phyloP scores from a whole-genome alignment of 23 tunicate genomes.

The Ciona savignyi region DNA sequence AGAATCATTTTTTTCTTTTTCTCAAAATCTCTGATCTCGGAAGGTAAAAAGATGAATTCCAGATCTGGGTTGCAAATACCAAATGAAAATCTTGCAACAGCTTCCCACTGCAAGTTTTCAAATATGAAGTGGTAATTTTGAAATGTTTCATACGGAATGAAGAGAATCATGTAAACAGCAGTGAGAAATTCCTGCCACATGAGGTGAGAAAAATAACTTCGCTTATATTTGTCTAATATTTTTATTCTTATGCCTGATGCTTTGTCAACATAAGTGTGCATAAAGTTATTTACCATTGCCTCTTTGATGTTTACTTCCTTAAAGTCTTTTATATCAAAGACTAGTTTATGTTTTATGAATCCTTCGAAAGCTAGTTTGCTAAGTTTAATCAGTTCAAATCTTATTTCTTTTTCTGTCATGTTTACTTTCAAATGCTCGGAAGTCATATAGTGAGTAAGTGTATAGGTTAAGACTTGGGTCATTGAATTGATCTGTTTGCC shows the following conservation, averaged over 20 bases:
- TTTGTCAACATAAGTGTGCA: neutral
- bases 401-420: neutral
- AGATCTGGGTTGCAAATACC: constrained; percentile 9
- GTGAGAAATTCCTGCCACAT: constrained; percentile 15
- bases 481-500: neutral
- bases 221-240: constrained; percentile 3
- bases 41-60: no score
- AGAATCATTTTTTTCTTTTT: no score
- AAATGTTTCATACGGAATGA: neutral
- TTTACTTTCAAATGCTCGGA: constrained; percentile 1
- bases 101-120: neutral
- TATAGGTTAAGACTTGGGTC: constrained; percentile 3
- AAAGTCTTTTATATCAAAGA: neutral
- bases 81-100: neutral
- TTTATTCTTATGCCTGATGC: neutral
- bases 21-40: no score
- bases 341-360: neutral
- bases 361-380: constrained; percentile 1
- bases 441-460: neutral
- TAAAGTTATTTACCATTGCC: neutral
- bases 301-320: neutral
- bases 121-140: no score
- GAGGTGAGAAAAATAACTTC: constrained; percentile 12
- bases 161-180: constrained; percentile 10
- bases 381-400: constrained; percentile 2